Evolutionary conservation across 1,140 invertebrate genomes (phyloP), one percentile per base, ranked within the genome.

Genomic region (Papilio machaon): DNA sequence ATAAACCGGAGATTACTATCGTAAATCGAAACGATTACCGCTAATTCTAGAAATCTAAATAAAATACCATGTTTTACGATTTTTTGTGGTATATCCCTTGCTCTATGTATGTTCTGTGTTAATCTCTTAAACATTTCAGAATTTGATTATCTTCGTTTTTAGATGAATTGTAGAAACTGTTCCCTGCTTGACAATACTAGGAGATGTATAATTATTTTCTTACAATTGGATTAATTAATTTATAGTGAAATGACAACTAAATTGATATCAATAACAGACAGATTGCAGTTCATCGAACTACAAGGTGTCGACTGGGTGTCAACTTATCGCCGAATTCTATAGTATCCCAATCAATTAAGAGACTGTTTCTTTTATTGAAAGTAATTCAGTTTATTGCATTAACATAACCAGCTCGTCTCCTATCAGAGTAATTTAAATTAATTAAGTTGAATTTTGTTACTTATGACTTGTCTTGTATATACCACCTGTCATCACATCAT

Each of bases 361-460:
- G 30, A 70, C 30, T 70, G 23, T 70, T 70, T 70, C 10, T 60
- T 70, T 23, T 70, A 70, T 70, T 38, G 6, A 35, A 70, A 2
- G 64, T 70, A 15, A 70, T 70, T 70, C 30, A 35, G 30, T 70
- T 70, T 70, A 70, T 35, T 70, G 13, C 6, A 70, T 70, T 70
- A 70, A 38, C 64, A 70, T 70, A 70, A 70, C 64, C 64, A 15
- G 64, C 64, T 70, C 30, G 64, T 70, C 64, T 13, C 64, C 30
- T 70, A 30, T 23, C 64, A 35, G 30, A 70, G 11, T 13, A 70
- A 5, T 70, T 70, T 13, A 35, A 70, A 70, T 70, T 35, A 70
- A 70, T 70, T 38, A 15, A 70, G 4, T 30, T 70, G 64, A 35
- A 70, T 35, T 15, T 35, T 38, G 11, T 0, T 19, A 19, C 6